Percentiles rank a stretch among this genome's conserved stretches.
These are phyloP conservation scores for Hydriomena furcata DNA, from an alignment of 2,888 invertebrate species.

Conservation along the genomic window DNA sequence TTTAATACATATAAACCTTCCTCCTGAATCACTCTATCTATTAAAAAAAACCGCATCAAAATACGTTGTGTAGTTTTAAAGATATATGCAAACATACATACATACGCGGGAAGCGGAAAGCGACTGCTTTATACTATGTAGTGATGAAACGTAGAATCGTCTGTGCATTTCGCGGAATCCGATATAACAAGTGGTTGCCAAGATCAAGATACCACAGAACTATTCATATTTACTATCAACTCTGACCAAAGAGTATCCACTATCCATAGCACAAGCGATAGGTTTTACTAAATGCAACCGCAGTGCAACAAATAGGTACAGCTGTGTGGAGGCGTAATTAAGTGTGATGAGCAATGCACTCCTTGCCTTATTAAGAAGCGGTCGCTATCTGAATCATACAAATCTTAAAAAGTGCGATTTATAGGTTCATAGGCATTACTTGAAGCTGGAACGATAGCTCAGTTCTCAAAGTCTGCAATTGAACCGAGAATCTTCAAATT, in stretches of 20 bases:
- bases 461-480: no score
- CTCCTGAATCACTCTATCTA: no score
- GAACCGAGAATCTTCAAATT: no score
- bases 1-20: no score
- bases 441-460: no score
- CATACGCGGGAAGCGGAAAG: no score
- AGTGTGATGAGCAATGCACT: conserved; percentile 12
- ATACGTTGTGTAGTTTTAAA: no score
- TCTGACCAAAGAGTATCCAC: not conserved
- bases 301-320: not conserved
- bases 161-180: conserved; percentile 2
- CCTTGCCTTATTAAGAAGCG: conserved; percentile 12
- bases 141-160: not conserved
- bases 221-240: not conserved
- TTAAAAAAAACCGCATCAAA: no score
- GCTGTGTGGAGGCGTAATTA: conserved; percentile 12
- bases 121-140: no score
- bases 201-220: not conserved
- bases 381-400: conserved; percentile 4
- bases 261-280: no score
- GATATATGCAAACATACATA: no score
- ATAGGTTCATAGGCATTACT: no score
- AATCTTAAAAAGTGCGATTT: not conserved
- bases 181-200: not conserved
- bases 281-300: not conserved